phyloP scores from a whole-genome alignment of 2,797 vertebrate genomes.

The Sphenodon punctatus region DNA sequence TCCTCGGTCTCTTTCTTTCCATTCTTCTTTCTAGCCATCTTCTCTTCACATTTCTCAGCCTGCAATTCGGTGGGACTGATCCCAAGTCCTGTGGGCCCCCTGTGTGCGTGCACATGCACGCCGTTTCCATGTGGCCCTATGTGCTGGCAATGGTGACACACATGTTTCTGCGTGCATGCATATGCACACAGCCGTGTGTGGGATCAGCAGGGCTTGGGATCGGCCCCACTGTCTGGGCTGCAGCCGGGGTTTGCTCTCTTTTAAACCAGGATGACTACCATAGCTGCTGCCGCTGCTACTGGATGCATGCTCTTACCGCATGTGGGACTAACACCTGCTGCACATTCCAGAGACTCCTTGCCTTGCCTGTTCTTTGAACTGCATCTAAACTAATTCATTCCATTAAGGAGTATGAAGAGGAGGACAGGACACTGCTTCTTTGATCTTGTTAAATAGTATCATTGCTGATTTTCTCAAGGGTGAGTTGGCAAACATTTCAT shows the following conservation, averaged over 20 bases:
- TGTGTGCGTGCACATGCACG: too few relatives aligned
- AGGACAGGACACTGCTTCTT: constrained; percentile 33
- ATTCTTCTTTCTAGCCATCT: not conserved
- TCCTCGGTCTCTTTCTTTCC: not conserved
- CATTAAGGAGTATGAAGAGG: constrained; percentile 50
- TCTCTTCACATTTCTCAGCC: not conserved
- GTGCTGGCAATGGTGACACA: too few relatives aligned
- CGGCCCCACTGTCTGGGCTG: constrained; percentile 31
- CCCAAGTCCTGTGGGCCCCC: too few relatives aligned
- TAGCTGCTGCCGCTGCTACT: constrained; percentile 27
- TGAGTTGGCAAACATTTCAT: constrained; percentile 18
- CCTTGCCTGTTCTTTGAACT: constrained; percentile 62
- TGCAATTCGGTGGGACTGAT: constrained; percentile 36
- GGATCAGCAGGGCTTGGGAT: too few relatives aligned
- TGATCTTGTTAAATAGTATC: constrained; percentile 59
- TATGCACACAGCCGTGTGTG: too few relatives aligned
- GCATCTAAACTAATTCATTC: constrained; percentile 57
- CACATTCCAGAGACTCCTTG: constrained; percentile 52
- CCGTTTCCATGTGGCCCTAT: too few relatives aligned
- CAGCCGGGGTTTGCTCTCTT: constrained; percentile 54
- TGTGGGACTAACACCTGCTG: constrained; percentile 63
- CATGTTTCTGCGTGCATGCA: too few relatives aligned
- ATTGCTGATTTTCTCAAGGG: constrained; percentile 11
- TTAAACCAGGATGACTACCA: constrained; percentile 40
- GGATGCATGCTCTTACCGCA: constrained; percentile 53